Conservation (phyloP, 2,113 vertebrate species). For the Poeciliopsis retropinna region DNA sequence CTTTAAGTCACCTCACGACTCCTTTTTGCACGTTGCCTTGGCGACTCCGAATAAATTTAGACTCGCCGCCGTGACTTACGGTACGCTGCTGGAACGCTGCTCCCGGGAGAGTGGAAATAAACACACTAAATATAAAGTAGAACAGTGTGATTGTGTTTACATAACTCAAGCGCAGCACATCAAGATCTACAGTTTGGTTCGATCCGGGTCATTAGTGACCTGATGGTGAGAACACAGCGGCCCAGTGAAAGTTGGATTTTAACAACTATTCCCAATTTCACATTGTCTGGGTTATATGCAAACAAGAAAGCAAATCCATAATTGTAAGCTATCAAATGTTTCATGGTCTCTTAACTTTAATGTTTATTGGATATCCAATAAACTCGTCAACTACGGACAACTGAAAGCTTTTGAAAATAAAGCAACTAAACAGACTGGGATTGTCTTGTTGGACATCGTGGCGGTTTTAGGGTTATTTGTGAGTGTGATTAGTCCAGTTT, state of each 20-base stretch:
- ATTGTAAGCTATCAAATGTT: not conserved
- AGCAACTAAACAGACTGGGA: not conserved
- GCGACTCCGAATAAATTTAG: not conserved
- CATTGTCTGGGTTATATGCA: not conserved
- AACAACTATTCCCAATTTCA: not conserved
- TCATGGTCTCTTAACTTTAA: too few species aligned
- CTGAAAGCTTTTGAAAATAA: not conserved
- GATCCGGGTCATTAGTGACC: not conserved
- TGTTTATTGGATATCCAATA: not conserved
- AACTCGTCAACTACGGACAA: not conserved
- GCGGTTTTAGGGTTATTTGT: not conserved
- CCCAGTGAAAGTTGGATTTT: not conserved
- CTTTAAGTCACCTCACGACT: not conserved
- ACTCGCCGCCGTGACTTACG: not conserved
- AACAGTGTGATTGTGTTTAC: not conserved
- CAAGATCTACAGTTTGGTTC: not conserved
- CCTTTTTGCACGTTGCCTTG: not conserved
- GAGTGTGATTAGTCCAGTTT: not conserved
- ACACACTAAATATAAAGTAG: not conserved
- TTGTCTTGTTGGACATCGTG: not conserved
- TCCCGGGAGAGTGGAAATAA: not conserved
- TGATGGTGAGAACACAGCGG: not conserved
- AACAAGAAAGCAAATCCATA: not conserved
- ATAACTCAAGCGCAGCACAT: not conserved
- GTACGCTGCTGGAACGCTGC: not conserved